A percentile compares a stretch with the other conserved stretches of the same genome.
Conservation (phyloP, 1,140 invertebrate species). For the Leptinotarsa defecta region DNA sequence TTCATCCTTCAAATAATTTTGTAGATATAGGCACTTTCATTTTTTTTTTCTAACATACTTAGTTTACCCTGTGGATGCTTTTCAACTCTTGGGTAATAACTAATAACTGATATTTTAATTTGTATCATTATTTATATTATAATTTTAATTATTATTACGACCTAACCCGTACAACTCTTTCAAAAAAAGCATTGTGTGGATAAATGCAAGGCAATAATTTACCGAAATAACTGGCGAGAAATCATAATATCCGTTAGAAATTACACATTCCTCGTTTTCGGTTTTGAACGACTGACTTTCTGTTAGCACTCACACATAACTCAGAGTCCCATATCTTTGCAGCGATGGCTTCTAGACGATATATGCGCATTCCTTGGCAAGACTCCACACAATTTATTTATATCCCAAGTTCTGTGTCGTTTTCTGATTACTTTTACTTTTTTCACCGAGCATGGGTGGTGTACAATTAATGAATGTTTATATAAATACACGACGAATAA, state of each 20-base stretch:
- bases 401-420: conserved; percentile 15
- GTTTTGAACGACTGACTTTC: background rate
- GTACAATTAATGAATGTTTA: conserved; percentile 9
- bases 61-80: too few species aligned
- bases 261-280: background rate
- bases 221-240: background rate
- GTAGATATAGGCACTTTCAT: too few species aligned
- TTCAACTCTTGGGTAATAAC: too few species aligned
- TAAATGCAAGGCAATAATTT: background rate
- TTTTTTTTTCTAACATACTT: too few species aligned
- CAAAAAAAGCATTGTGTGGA: too few species aligned
- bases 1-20: too few species aligned
- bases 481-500: conserved; percentile 6
- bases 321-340: conserved; percentile 13
- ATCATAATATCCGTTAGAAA: background rate
- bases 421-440: conserved; percentile 7
- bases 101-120: too few species aligned
- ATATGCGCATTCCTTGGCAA: conserved; percentile 20
- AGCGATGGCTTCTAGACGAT: conserved; percentile 10
- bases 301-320: background rate
- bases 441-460: conserved; percentile 2
- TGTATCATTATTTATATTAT: too few species aligned
- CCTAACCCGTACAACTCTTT: too few species aligned
- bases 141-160: too few species aligned
- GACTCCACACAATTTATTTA: conserved; percentile 17